Evolutionary conservation across 2,113 vertebrate genomes (phyloP), one percentile per base, ranked within the genome.

Genomic region (Pedionomus torquatus): DNA sequence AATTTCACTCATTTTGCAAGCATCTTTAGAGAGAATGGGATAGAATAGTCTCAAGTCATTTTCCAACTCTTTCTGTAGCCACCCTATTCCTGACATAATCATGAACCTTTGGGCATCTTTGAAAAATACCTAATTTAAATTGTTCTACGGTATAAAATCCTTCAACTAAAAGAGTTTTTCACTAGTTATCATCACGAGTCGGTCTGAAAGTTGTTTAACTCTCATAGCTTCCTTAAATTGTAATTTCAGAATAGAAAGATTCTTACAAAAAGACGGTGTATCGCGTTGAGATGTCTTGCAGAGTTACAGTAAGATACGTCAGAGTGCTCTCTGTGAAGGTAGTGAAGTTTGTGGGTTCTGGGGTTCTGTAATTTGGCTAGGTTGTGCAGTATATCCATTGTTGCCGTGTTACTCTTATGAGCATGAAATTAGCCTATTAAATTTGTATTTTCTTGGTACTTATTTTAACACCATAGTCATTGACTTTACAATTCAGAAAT

Each of bases 381-480:
- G 95, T 97, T 96, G 97, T 98, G 95, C 96, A 95, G 96, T 97
- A 95, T 93, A 93, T 89, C 92, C 96, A 95, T 97, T 95, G 97
- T 97, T 98, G 97, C 95, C 60, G 96, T 98, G 97, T 97, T 96
- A 97, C 96, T 97, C 96, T 98, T 97, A 98, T 85, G 95, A 98
- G 98, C 98, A 98, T 98, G 98, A 98, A 98, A 92, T 97, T 96
- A 94, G 94, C 98, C 95, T 96, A 97, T 97, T 97, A 94, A 97
- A 93, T 98, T 99, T 98, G 96, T 99, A 98, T 98, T 98, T 98
- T 98, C 97, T 98, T 98, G 98, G 98, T 97, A 98, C 98, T 97
- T 98, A 98, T 98, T 98, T 98, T 98, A 97, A 98, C 96, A 97
- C 94, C 98, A 98, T 91, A 97, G 96, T 98, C 97, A 98, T 96